A percentile compares a stretch with the other conserved stretches of the same genome.
Conservation (phyloP, 2,888 invertebrate genomes). For the Bembecia ichneumoniformis region DNA sequence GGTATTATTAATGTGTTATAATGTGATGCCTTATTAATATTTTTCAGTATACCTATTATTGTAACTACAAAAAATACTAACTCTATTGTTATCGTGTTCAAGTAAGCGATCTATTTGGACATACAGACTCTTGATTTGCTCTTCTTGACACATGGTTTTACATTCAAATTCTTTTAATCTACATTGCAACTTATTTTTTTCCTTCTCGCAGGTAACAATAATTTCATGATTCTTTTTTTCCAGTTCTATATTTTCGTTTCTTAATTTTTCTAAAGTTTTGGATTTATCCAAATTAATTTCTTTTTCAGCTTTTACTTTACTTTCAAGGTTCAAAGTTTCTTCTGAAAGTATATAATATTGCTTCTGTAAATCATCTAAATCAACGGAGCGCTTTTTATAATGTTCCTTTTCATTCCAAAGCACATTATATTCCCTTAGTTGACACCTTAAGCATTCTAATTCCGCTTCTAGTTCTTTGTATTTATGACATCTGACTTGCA, state of each 20-base stretch:
- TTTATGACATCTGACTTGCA: conserved; percentile 36
- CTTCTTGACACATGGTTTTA: conserved; percentile 69
- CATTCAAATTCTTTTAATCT: conserved; percentile 69
- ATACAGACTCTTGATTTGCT: conserved; percentile 69
- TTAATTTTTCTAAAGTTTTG: conserved; percentile 37
- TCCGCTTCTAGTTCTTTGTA: conserved; percentile 49
- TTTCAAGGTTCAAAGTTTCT: conserved; percentile 51
- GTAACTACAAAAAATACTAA: conserved; percentile 12
- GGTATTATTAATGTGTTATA: neutral
- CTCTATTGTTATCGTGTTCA: conserved; percentile 37
- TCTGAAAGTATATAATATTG: conserved; percentile 47
- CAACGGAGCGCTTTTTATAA: conserved; percentile 46
- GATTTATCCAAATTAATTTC: conserved; percentile 53
- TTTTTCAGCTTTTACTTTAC: conserved; percentile 45
- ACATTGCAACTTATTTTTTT: conserved; percentile 57
- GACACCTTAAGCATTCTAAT: conserved; percentile 32
- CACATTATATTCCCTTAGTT: conserved; percentile 46
- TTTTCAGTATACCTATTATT: conserved; percentile 2
- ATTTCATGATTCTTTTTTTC: conserved; percentile 47
- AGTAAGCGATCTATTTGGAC: conserved; percentile 65
- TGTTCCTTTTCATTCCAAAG: conserved; percentile 60
- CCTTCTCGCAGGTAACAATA: conserved; percentile 46
- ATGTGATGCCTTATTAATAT: no score
- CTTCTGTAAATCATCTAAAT: conserved; percentile 50
- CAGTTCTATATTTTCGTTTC: conserved; percentile 40